Percentiles rank a stretch among this genome's conserved stretches.
phyloP scores from a whole-genome alignment of 2,888 invertebrate genomes.

The Zaprionus lineosus region DNA sequence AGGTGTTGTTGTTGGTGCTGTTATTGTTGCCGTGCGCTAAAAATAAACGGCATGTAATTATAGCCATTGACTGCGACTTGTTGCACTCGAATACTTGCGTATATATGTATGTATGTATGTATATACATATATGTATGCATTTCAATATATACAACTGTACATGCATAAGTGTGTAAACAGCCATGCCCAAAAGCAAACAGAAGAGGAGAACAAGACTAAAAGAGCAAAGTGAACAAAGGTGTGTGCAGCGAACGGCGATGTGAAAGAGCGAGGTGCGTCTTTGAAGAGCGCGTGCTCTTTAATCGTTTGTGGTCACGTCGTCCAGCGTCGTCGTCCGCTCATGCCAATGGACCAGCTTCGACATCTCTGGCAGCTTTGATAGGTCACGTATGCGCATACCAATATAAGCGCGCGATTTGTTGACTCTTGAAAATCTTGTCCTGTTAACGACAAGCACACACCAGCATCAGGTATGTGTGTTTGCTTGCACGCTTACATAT shows the following conservation, averaged over 20 bases:
- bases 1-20: conserved; percentile 15
- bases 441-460: conserved; percentile 47
- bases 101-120: neutral
- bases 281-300: conserved; percentile 49
- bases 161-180: conserved; percentile 18
- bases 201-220: conserved; percentile 11
- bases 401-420: conserved; percentile 36
- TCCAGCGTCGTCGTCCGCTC: too few relatives aligned
- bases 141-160: too few relatives aligned
- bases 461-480: too few relatives aligned
- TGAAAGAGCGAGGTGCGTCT: conserved; percentile 13
- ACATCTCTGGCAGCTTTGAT: too few relatives aligned
- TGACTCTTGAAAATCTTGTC: conserved; percentile 55
- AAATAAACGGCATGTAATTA: conserved; percentile 65
- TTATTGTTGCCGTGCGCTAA: conserved; percentile 45
- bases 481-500: neutral
- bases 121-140: neutral
- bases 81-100: conserved; percentile 58
- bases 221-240: too few relatives aligned
- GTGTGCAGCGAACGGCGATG: too few relatives aligned
- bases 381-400: conserved; percentile 69
- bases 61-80: conserved; percentile 58
- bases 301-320: conserved; percentile 61
- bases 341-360: conserved; percentile 38
- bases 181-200: conserved; percentile 33